Percentiles rank a stretch among this genome's conserved stretches.
These are phyloP conservation scores for Phaonia tiefii DNA, from an alignment of 2,888 invertebrate genomes.

Conservation along the genomic window DNA sequence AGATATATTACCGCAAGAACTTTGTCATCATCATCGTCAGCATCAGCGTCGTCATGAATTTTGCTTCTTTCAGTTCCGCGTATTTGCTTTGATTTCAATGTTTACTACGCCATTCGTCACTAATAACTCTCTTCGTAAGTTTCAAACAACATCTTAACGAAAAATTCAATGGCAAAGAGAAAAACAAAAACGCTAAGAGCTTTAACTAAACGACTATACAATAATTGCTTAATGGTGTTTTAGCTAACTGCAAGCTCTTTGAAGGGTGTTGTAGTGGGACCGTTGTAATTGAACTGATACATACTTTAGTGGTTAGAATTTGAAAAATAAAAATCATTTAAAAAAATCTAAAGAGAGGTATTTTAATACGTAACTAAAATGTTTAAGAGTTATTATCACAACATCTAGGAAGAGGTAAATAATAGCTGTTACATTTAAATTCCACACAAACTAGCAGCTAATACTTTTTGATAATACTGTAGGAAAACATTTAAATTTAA, in stretches of 20 bases:
- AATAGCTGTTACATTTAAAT: no score
- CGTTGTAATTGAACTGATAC: no score
- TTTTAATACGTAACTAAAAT: no score
- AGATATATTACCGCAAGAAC: constrained; percentile 61
- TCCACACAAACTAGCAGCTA: no score
- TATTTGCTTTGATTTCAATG: neutral
- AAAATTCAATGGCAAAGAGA: constrained; percentile 34
- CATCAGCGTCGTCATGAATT: neutral
- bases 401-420: no score
- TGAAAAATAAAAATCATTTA: no score
- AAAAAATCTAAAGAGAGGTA: no score
- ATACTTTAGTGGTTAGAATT: no score
- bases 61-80: neutral
- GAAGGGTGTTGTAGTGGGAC: neutral
- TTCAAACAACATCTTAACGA: constrained; percentile 41
- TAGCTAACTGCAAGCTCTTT: constrained; percentile 56
- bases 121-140: constrained; percentile 21
- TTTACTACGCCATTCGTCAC: constrained; percentile 12
- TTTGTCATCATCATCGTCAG: constrained; percentile 48
- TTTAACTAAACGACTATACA: constrained; percentile 59
- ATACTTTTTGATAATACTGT: no score
- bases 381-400: no score
- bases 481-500: no score
- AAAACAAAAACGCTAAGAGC: constrained; percentile 5
- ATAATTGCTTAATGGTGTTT: constrained; percentile 65